A percentile compares a stretch with the other conserved stretches of the same genome.
phyloP scores from a whole-genome alignment of 2,797 vertebrate species.

The Sebastolobus altivelis region DNA sequence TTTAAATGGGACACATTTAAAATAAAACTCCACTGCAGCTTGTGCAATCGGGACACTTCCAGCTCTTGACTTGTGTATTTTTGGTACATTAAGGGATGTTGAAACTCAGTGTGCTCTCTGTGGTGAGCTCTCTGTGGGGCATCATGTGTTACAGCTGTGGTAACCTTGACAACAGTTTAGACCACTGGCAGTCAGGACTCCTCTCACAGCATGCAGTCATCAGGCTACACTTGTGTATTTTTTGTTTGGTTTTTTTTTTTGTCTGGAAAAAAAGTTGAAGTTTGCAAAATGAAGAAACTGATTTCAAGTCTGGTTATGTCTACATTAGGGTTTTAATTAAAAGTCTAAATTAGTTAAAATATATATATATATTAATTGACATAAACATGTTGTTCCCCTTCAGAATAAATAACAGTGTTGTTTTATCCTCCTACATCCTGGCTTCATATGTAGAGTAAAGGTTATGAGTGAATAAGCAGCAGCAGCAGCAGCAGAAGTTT shows the following conservation, averaged over 20 bases:
- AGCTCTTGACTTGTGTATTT: slow-evolving; percentile 6
- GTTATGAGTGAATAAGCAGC: slow-evolving; percentile 11
- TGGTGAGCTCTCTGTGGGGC: slow-evolving; percentile 39
- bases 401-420: not conserved
- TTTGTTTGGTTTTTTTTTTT: not conserved
- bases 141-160: slow-evolving; percentile 68
- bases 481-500: slow-evolving; percentile 66
- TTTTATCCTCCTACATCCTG: not conserved
- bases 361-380: not conserved
- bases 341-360: not conserved
- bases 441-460: not conserved
- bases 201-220: slow-evolving; percentile 25
- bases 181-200: slow-evolving; percentile 57
- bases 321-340: not conserved
- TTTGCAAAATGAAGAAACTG: not conserved
- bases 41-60: not conserved
- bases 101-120: slow-evolving; percentile 7
- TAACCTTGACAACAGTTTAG: slow-evolving; percentile 82
- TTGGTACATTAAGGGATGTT: slow-evolving; percentile 3
- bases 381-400: not conserved
- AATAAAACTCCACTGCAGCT: not conserved
- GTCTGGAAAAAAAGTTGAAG: not conserved
- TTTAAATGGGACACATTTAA: not conserved
- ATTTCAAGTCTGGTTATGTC: not conserved
- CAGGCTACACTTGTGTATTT: slow-evolving; percentile 1